Evolutionary conservation across 2,888 invertebrate species (phyloP), one percentile per base, ranked within the genome.

Genomic region (Prenolepis imparis): DNA sequence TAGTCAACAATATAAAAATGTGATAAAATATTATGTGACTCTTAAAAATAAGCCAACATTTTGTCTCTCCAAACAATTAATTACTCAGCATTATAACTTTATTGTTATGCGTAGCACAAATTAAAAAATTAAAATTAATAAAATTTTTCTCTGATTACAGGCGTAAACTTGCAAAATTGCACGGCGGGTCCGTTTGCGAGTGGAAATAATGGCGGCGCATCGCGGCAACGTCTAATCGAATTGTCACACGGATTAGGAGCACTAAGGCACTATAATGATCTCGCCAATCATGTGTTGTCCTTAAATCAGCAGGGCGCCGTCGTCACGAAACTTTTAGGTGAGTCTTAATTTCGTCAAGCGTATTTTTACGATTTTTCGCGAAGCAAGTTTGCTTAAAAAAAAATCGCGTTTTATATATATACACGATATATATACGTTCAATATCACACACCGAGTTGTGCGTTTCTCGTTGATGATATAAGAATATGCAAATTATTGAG

Each of bases 201-300:
- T 83, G 92, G 90, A 64, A 93, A 92, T 84, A 93, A 92, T 89
- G 92, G 92, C 64, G 93, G 93, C 72, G 88, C 92, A 28, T 97
- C 97, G 1, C 97, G 97, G 93, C 98, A 98, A 94, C 95, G 98
- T 86, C 96, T 98, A 8, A 95, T 98, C 91, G 98, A 98, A 94
- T 95, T 98, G 89, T 98, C 98, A 61, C 95, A 96, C 96, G 98
- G 95, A 96, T 97, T 95, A 96, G 98, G 89, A 9, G 94, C 94
- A 75, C 95, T 98, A 90, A 96, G 98, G 89, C 98, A 98, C 93
- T 98, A 98, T 91, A 95, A 94, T 94, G 98, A 98, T 95, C 96
- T 98, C 93, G 98, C 98, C 6, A 98, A 98, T 93, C 98, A 98
- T 93, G 98, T 98, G 96, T 96, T 98, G 81, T 97, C 97, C 84